phyloP scores from a whole-genome alignment of 2,888 invertebrate genomes.

The Resseliella maxima region DNA sequence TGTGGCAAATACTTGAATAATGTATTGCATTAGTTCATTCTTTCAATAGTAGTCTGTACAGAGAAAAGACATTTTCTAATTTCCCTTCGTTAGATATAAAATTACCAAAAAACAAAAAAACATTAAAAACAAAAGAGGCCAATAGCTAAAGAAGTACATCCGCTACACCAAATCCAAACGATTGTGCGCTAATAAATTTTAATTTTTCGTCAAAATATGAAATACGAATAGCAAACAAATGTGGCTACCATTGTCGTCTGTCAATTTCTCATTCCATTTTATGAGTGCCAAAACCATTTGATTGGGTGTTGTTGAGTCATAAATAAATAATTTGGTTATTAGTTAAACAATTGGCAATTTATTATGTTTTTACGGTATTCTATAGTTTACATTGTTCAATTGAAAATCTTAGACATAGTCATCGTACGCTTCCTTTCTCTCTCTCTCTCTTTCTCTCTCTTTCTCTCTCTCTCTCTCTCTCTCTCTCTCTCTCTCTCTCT shows the following conservation, averaged over 20 bases:
- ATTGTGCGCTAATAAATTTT: conserved; percentile 29
- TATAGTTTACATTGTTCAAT: background rate
- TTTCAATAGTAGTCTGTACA: background rate
- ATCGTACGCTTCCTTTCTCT: background rate
- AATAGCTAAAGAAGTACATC: too few relatives aligned
- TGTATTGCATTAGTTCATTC: background rate
- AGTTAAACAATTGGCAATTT: conserved; percentile 53
- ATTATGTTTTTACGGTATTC: background rate
- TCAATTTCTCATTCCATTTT: background rate
- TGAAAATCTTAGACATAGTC: conserved; percentile 8
- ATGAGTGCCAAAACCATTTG: background rate
- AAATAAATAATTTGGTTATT: conserved; percentile 53
- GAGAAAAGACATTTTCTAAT: conserved; percentile 15
- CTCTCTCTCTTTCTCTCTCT: background rate
- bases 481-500: background rate
- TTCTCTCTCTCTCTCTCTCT: background rate
- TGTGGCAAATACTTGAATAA: too few relatives aligned
- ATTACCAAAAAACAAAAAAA: conserved; percentile 17
- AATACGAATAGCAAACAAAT: conserved; percentile 39
- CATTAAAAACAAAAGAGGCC: too few relatives aligned
- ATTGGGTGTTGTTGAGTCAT: conserved; percentile 24
- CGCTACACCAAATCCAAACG: background rate
- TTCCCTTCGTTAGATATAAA: conserved; percentile 23
- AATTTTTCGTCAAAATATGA: too few relatives aligned
- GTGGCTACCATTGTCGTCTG: background rate